Conservation (phyloP, 2,888 invertebrate species). For the Nemurella pictetii region DNA sequence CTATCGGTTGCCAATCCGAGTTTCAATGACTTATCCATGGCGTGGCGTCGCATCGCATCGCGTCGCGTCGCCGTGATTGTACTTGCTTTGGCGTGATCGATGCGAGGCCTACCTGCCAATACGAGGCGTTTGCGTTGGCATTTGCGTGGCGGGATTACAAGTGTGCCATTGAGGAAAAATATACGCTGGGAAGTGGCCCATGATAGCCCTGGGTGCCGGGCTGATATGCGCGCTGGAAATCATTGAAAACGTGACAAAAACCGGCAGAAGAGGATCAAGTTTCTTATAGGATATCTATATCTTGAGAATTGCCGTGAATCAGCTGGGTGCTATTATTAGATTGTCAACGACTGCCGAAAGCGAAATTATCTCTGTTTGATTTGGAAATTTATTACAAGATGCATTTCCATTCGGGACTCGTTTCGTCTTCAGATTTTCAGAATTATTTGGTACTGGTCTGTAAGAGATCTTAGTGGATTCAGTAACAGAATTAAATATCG, state of each 20-base stretch:
- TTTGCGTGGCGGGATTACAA: not conserved
- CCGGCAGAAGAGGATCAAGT: not conserved
- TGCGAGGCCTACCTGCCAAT: not conserved
- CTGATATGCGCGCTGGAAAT: not conserved
- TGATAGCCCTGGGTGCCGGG: not conserved
- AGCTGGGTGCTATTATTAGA: not conserved
- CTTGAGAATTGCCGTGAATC: not conserved
- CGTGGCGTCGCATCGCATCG: no score
- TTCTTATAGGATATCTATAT: not conserved
- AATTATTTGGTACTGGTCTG: no score
- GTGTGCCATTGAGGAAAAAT: not conserved
- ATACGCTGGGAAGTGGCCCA: not conserved
- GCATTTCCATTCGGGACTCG: no score
- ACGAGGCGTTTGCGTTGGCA: not conserved
- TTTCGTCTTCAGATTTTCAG: no score
- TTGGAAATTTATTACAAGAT: no score
- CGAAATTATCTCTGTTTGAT: not conserved
- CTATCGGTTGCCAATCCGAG: not conserved
- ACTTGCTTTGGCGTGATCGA: not conserved
- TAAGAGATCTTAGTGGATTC: no score
- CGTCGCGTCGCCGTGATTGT: no score
- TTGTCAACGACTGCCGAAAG: not conserved
- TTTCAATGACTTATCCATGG: not conserved
- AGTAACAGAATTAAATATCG: no score
- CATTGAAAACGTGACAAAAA: not conserved